Base-by-base conservation (phyloP, 2,797 vertebrate species). In the Pteropus rufus region DNA sequence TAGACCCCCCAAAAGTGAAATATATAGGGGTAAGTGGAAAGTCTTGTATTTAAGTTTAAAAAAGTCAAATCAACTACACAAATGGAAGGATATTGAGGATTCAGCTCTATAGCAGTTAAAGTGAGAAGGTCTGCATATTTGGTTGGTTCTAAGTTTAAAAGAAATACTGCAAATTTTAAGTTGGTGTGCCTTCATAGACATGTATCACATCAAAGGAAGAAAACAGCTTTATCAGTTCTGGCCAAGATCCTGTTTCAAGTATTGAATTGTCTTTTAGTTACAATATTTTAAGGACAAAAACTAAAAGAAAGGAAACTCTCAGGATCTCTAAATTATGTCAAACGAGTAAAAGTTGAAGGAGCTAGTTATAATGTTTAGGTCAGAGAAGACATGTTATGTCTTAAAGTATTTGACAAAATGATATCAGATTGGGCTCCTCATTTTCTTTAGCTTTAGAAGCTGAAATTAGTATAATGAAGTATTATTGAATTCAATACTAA, bases 401-500 rank as follows among this genome's bases (percentile, higher is more conserved):
- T 89, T 97, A 36, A 69, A 86, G 46, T 92, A 92, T 95, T 95
- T 49, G 64, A 89, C 46, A 56, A 69, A 86, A 58, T 69, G 21
- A 39, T 62, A 39, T 12, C 23, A 58, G 29, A 70, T 64, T 72
- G 24, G 46, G 24, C 15, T 89, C n/a, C 73, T 85, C 36, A 72
- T 81, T 76, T 91, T 84, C n/a, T 26, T 85, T n/a, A 31, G 41
- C 75, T 90, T 44, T 89, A 18, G 52, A 81, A 85, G 19, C 6
- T 62, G 62, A 93, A 87, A 94, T 79, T 67, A 77, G 4, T 82
- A 12, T 34, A 73, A 85, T 64, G 36, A 81, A 15, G 34, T 46
- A 73, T 0, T 49, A 44, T 75, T 65, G 72, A 62, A 39, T 8
- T 83, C 36, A 69, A 69, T 36, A 34, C 9, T 67, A n/a, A 91